Evolutionary conservation across 2,888 invertebrate species (phyloP), one percentile per base, ranked within the genome.

Genomic region (Colletes collaris): DNA sequence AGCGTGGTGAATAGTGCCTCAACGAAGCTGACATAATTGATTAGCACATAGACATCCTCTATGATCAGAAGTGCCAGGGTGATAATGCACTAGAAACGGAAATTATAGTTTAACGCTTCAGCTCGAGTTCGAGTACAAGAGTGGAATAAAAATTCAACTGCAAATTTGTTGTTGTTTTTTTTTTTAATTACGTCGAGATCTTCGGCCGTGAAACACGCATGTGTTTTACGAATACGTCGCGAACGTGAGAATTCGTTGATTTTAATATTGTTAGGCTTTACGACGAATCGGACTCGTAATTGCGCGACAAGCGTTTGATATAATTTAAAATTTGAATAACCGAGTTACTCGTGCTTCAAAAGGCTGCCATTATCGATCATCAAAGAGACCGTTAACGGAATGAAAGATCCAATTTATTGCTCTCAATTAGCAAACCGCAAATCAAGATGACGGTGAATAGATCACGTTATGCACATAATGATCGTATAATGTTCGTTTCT

Each of bases 11-110:
- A 98, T 53, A 98, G 93, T 72, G 98, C 96, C 93, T 99, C 98
- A 73, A 98, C 98, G 89, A 97, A 98, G 74, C 97, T 97, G 79
- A 98, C 97, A 93, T 97, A 98, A 92, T 98, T 97, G 90, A 98
- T 98, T 77, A 99, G 95, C 8, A 96, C 95, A 91, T 98, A 97
- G 68, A 98, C 96, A 93, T 98, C 97, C 91, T 96, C 96, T 62
- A 96, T 97, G 88, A 97, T 94, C 83, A 98, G 94, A 91, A 98
- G 95, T 69, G 96, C 93, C 79, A 98, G 93, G 0, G 98, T 98
- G 87, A 98, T 95, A 84, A 97, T 89, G 90, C 98, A 97, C 98
- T 97, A 94, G 89, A 94, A 94, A 90, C 89, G 90, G 91, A 92
- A 88, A 88, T 89, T 88, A 87, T 87, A 89, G 85, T 87, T 90